phyloP scores from a whole-genome alignment of 2,113 vertebrate genomes.

The Empidonax traillii region DNA sequence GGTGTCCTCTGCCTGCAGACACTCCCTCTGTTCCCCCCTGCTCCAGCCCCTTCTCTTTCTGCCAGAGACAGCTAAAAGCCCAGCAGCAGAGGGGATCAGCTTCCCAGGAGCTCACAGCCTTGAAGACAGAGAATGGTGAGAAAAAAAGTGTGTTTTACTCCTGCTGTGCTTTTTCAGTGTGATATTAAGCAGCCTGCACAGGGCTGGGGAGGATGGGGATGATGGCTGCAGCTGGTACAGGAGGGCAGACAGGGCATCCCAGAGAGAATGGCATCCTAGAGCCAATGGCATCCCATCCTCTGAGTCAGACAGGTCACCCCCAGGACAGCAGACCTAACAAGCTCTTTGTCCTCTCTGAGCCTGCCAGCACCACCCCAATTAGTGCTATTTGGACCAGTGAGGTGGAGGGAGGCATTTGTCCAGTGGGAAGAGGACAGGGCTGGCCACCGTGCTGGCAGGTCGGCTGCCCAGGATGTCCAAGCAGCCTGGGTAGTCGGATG shows the following conservation, averaged over 20 bases:
- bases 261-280: not conserved
- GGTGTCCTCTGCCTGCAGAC: not conserved
- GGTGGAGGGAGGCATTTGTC: not conserved
- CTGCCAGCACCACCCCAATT: not conserved
- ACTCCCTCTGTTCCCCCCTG: not conserved
- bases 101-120: constrained; percentile 45
- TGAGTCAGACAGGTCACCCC: not conserved
- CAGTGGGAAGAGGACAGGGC: not conserved
- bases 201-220: not conserved
- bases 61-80: constrained; percentile 56
- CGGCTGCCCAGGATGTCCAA: not conserved
- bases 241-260: not conserved
- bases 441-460: fast-evolving
- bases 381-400: not conserved
- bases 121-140: constrained; percentile 70
- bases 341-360: not conserved
- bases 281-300: not conserved
- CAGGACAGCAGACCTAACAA: not conserved
- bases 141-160: not conserved
- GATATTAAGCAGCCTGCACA: not conserved
- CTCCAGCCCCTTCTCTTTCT: constrained; percentile 22
- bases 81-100: not conserved
- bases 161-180: not conserved
- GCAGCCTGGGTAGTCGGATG: not conserved
- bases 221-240: not conserved